Percentiles rank a stretch among this genome's conserved stretches.
These are phyloP conservation scores for Sphyrna mokarran DNA, from an alignment of 2,113 vertebrate genomes.

Conservation along the genomic window DNA sequence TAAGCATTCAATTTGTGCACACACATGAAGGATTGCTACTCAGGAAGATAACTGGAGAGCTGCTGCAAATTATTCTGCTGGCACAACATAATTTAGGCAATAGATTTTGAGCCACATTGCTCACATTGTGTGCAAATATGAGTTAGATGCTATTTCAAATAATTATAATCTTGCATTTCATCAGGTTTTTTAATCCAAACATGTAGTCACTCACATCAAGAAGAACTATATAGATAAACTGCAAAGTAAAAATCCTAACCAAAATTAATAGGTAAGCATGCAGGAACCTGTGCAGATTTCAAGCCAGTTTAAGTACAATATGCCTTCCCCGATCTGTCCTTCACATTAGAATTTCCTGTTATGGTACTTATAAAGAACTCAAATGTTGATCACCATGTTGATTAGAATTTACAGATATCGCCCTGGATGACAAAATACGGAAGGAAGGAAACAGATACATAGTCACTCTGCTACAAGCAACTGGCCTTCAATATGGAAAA, in stretches of 20 bases:
- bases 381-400: not conserved
- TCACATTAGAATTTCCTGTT: too few species aligned
- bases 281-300: not conserved
- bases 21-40: not conserved
- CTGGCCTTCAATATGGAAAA: not conserved
- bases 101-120: not conserved
- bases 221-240: not conserved
- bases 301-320: not conserved
- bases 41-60: not conserved
- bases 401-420: not conserved
- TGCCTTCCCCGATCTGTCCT: not conserved
- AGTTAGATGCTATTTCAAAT: not conserved
- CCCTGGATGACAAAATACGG: not conserved
- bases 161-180: not conserved
- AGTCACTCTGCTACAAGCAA: not conserved
- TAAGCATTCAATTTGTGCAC: not conserved
- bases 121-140: too few species aligned
- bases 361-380: too few species aligned
- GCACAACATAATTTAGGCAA: not conserved
- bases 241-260: not conserved
- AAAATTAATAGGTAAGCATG: not conserved
- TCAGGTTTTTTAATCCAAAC: not conserved
- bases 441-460: not conserved
- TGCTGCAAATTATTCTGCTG: not conserved
- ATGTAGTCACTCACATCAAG: not conserved